Evolutionary conservation across 2,797 vertebrate genomes (phyloP), one percentile per base, ranked within the genome.

Genomic region (Rhincodon typus): DNA sequence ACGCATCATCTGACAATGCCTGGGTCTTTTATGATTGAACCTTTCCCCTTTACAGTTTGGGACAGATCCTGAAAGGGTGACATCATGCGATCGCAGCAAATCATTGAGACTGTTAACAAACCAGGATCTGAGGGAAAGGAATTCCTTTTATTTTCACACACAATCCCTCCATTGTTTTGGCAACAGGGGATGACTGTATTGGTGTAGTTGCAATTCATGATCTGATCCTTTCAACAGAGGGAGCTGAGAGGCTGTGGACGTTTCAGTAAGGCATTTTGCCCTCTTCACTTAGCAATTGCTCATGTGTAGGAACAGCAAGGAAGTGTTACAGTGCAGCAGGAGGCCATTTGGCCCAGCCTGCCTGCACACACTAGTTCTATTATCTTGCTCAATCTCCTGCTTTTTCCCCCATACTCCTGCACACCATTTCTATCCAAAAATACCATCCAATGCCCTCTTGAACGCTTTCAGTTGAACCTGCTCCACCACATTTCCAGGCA

Each of bases 41-140:
- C 88, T 91, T 66, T 66, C 34, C 62, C 57, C 88, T 91, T 91
- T 91, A 38, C 88, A 91, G 88, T 91, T n/a, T 10, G 17, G 66
- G 57, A n/a, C 17, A 8, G 87, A 38, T 10, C 57, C 34, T n/a
- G 30, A 23, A 66, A 66, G 53, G 57, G 21, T 66, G 34, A 91
- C 57, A 91, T 34, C 88, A 66, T 67, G 57, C 66, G 30, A 91
- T 23, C 19, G 57, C 17, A 17, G 19, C 88, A 67, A 57, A 67
- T 91, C 34, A 2, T 91, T 66, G 79, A 34, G 23, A 10, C 34
- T n/a, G 88, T 91, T 91, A 91, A n/a, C 57, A 88, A 88, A 8
- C 34, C 34, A 66, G 17, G 88, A 91, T 91, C 57, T 38, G 57
- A 91, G 46, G 50, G 10, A 57, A 34, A 53, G 88, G 88, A 66